Evolutionary conservation across 2,888 invertebrate genomes (phyloP).

Genomic region (Podabrus alpinus): DNA sequence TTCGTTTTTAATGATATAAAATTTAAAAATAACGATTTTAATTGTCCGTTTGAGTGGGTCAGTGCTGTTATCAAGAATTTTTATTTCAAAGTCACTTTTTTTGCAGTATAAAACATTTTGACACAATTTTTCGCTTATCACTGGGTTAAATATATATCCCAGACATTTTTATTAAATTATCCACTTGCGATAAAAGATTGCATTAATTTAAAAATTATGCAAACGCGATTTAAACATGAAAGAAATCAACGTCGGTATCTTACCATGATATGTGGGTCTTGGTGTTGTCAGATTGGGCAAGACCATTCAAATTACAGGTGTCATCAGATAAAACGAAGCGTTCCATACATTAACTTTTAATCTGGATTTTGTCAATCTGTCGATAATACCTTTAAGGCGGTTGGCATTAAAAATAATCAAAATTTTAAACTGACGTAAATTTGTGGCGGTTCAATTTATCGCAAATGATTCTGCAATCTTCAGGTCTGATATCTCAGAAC

Average conservation of each 20-base stretch:
- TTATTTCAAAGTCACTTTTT: not conserved
- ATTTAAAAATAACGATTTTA: not conserved
- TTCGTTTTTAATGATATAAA: not conserved
- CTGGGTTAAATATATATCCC: not conserved
- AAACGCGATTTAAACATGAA: not conserved
- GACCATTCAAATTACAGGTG: slow-evolving; percentile 14
- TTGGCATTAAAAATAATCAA: slow-evolving; percentile 10
- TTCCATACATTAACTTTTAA: slow-evolving; percentile 12
- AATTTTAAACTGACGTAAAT: not conserved
- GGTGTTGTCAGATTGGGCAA: slow-evolving; percentile 4
- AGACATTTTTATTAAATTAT: not conserved
- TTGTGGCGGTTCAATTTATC: not conserved
- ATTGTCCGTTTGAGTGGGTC: not conserved
- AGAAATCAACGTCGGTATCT: not conserved
- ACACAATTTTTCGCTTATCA: not conserved
- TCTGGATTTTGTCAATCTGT: slow-evolving; percentile 5
- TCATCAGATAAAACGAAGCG: slow-evolving; percentile 16
- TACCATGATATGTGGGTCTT: slow-evolving; percentile 7
- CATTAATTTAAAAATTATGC: not conserved
- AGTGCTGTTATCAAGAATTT: not conserved
- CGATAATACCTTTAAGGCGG: not conserved
- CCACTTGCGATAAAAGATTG: not conserved
- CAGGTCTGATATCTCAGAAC: not conserved
- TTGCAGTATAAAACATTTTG: not conserved
- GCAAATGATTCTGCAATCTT: not conserved